Base-by-base conservation (phyloP, 2,113 vertebrate species). In the Chaenogobius annularis region DNA sequence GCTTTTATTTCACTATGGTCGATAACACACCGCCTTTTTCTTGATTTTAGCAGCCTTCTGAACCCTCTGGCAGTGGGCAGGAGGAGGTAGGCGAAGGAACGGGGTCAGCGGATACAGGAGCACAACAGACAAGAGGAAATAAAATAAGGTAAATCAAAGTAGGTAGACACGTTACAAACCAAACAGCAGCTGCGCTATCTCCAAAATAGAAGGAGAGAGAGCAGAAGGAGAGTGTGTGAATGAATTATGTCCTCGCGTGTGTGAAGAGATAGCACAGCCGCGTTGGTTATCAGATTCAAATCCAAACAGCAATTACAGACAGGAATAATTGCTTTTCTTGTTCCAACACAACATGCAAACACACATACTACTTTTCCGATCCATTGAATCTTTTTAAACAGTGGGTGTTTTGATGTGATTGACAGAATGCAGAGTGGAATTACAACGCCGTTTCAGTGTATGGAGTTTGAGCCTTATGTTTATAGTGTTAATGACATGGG, bases 31-130 rank as follows among this genome's bases (percentile, higher is more conserved):
- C 97, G 93, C 95, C 95, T 98, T 98, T 93, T 97, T 99, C 97
- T 99, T 99, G 96, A 97, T 97, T 95, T 98, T 99, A 94, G 97
- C 96, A 92, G 97, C 96, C 93, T 99, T 99, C 90, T 99, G 98
- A 94, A 98, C 97, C 96, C 96, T 98, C 98, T 99, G 96, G 90
- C 88, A 89, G 94, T 86, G 83, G 85, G 80, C 84, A 86, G 68
- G 79, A 86, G 75, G 78, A 17, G 66, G 86, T 79, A 79, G 90
- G 77, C 70, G 86, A 83, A 88, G 83, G 86, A 87, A 86, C 74
- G 19, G 85, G 86, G 85, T 90, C 88, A 77, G 89, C 92, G 83
- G 89, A 91, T 78, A 92, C 90, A 87, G 83, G 76, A 86, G 80
- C 82, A 84, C 83, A 83, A 88, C 83, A 84, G 81, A 84, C 87